Conservation (phyloP, 2,113 vertebrate species). For the Silurus glanis region DNA sequence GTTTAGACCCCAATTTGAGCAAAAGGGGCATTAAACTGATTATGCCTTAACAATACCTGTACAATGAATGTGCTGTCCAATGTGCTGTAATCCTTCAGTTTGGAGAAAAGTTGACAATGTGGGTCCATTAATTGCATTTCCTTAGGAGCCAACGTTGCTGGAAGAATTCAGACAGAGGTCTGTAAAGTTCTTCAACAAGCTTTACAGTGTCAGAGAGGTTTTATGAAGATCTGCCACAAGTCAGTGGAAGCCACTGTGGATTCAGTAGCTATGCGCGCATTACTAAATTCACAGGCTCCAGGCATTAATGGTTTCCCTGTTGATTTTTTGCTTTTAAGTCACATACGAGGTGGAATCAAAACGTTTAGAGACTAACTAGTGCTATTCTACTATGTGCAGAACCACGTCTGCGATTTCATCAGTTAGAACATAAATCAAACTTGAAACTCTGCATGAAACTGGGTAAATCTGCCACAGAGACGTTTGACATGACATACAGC, state of each 20-base stretch:
- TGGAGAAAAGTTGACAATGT: conserved; percentile 22
- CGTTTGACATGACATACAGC: no score
- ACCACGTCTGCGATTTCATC: no score
- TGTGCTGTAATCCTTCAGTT: not conserved
- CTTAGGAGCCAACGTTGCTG: not conserved
- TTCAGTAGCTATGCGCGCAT: conserved; percentile 10
- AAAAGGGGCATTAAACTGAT: not conserved
- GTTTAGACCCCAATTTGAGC: not conserved
- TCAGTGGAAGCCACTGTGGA: not conserved
- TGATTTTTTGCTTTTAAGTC: not conserved
- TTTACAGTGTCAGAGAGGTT: not conserved
- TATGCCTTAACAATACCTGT: not conserved
- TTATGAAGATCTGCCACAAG: not conserved
- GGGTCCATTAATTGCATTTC: conserved; percentile 18
- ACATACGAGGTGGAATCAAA: no score
- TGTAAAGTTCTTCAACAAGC: not conserved
- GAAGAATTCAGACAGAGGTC: not conserved
- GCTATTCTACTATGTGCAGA: no score
- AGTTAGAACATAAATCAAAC: no score
- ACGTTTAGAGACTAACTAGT: no score
- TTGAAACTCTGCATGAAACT: no score
- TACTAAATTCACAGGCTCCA: not conserved
- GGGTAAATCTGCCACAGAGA: no score
- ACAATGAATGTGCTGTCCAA: not conserved
- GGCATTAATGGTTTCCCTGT: conserved; percentile 23